Percentiles rank a stretch among this genome's conserved stretches.
These are phyloP conservation scores for Ornithorhynchus anatinus DNA, from an alignment of 2,113 vertebrate species.

Conservation along the genomic window DNA sequence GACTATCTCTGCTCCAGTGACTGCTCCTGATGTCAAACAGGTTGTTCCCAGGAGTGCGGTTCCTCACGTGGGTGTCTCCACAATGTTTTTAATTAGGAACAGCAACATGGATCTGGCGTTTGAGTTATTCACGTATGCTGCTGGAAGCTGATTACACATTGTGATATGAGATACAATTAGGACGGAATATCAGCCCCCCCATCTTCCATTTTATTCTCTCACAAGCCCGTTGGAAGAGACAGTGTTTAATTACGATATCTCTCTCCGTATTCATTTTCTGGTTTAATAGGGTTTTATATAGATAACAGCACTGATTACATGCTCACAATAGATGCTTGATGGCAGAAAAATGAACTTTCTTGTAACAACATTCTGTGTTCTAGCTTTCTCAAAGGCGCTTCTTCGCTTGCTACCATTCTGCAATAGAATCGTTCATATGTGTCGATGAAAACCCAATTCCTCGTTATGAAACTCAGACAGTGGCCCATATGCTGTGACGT, in stretches of 20 bases:
- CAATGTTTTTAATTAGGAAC: constrained; percentile 63
- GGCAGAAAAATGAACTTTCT: constrained; percentile 24
- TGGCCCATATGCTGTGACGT: too few species aligned
- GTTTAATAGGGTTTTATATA: constrained; percentile 69
- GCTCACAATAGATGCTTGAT: constrained; percentile 64
- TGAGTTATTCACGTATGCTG: constrained; percentile 42
- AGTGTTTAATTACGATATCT: constrained; percentile 71
- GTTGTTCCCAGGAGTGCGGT: neutral
- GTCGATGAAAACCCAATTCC: neutral
- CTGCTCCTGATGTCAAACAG: neutral
- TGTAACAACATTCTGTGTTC: constrained; percentile 19
- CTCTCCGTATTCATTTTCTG: constrained; percentile 71
- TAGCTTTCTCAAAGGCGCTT: constrained; percentile 3
- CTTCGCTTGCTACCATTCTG: constrained; percentile 35
- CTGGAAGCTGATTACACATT: constrained; percentile 62
- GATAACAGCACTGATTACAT: constrained; percentile 70
- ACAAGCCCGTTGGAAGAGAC: constrained; percentile 63
- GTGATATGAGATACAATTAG: constrained; percentile 63
- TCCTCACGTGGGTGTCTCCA: neutral
- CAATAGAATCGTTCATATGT: constrained; percentile 29
- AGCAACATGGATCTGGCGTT: constrained; percentile 42
- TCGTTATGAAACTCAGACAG: too few species aligned
- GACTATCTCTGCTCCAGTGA: too few species aligned
- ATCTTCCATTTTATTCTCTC: constrained; percentile 56
- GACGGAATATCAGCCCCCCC: constrained; percentile 35